Percentiles rank a stretch among this genome's conserved stretches.
Conservation (phyloP, 2,888 invertebrate genomes). For the Mesochorus sp. region DNA sequence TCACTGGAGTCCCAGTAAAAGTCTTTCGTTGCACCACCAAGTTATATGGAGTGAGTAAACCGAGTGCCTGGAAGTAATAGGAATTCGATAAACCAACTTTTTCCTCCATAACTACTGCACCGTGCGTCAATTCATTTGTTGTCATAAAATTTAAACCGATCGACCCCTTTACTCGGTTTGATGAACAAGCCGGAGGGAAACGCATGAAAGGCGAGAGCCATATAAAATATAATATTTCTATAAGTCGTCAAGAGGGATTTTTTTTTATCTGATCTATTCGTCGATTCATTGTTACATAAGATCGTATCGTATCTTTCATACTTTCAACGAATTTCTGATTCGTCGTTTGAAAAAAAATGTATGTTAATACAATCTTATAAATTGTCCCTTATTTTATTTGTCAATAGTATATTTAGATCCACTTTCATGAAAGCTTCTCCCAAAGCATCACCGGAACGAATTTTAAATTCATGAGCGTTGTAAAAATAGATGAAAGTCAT, state of each 20-base stretch:
- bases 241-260: too few species aligned
- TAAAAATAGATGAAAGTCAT: slow-evolving; percentile 12
- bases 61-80: not conserved
- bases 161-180: not conserved
- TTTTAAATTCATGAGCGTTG: not conserved
- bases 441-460: not conserved
- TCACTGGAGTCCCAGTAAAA: not conserved
- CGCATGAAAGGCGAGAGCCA: too few species aligned
- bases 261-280: too few species aligned
- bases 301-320: too few species aligned
- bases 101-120: not conserved
- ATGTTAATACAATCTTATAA: too few species aligned
- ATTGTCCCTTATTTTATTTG: too few species aligned
- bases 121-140: not conserved
- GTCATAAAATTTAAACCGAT: slow-evolving; percentile 1
- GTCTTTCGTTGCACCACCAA: not conserved
- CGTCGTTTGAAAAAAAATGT: too few species aligned
- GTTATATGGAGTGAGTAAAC: not conserved
- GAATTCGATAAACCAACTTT: slow-evolving; percentile 21
- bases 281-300: too few species aligned
- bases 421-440: not conserved
- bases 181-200: too few species aligned
- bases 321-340: too few species aligned
- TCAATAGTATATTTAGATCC: too few species aligned
- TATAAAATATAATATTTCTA: too few species aligned